A percentile compares a stretch with the other conserved stretches of the same genome.
Conservation (phyloP, 2,113 vertebrate species). For the Neoarius graeffei region DNA sequence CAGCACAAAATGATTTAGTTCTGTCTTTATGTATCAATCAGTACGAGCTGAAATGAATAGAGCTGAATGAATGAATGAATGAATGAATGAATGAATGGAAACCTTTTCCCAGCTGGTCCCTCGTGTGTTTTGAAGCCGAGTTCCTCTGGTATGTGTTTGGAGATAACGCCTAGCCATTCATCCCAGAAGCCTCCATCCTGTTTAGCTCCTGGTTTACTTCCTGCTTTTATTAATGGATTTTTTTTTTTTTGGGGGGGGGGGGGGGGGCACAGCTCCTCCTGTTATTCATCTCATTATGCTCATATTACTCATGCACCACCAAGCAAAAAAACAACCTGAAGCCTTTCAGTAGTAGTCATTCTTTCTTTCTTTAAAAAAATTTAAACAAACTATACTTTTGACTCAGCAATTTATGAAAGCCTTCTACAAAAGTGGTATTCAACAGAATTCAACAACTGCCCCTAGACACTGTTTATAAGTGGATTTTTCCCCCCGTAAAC, state of each 20-base stretch:
- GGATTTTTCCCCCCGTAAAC: neutral
- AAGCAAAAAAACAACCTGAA: neutral
- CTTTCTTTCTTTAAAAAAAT: no score
- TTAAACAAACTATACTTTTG: no score
- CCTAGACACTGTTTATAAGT: neutral
- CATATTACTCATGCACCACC: neutral
- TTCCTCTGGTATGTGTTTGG: constrained; percentile 8
- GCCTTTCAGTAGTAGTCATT: no score
- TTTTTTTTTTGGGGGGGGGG: no score
- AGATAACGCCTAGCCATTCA: neutral
- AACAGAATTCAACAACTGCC: neutral
- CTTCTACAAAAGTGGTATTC: neutral
- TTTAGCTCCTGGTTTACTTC: constrained; percentile 5
- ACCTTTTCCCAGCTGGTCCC: no score
- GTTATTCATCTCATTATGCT: neutral
- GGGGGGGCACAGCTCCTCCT: neutral
- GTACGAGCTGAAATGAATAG: neutral
- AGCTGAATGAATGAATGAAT: no score
- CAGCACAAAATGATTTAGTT: neutral
- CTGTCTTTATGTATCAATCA: neutral
- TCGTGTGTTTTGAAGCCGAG: neutral
- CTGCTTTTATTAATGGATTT: neutral
- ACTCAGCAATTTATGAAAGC: neutral
- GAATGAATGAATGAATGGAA: no score
- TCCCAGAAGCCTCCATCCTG: neutral